phyloP scores from a whole-genome alignment of 2,888 invertebrate species.

The Tachystola acroxantha region DNA sequence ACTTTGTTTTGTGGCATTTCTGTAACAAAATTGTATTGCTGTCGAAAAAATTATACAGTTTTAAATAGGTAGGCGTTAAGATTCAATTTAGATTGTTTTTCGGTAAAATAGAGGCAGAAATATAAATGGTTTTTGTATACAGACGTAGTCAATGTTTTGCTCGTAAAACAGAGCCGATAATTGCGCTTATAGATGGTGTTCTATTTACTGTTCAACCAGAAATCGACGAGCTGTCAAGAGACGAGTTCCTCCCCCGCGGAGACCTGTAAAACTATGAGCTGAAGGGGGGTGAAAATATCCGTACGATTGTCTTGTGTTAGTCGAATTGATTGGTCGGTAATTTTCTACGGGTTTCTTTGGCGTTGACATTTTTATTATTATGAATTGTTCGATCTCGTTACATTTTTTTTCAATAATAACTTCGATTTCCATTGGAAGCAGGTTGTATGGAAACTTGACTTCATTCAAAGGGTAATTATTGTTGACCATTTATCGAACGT shows the following conservation, averaged over 20 bases:
- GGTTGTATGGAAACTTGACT: neutral
- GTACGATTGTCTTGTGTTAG: conserved; percentile 18
- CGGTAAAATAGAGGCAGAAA: neutral
- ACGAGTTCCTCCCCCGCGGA: neutral
- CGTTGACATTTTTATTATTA: conserved; percentile 68
- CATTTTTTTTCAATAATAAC: conserved; percentile 24
- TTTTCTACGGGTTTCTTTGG: conserved; percentile 40
- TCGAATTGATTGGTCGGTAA: conserved; percentile 57
- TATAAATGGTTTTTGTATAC: conserved; percentile 22
- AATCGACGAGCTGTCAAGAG: neutral
- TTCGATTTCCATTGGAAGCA: conserved; percentile 13
- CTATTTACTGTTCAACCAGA: conserved; percentile 36
- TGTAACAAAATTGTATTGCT: neutral
- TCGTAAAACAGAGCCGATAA: conserved; percentile 64
- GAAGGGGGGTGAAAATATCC: neutral
- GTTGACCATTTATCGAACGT: too few species aligned
- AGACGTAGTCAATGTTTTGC: conserved; percentile 57
- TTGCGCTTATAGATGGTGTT: conserved; percentile 59
- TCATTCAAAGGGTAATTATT: too few species aligned
- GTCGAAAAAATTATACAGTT: neutral
- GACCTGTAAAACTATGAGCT: neutral
- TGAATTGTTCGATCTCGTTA: conserved; percentile 55
- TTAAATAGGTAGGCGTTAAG: conserved; percentile 8
- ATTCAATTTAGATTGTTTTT: conserved; percentile 11
- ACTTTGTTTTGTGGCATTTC: neutral